Evolutionary conservation across 2,888 invertebrate species (phyloP).

Genomic region (Thymelicus sylvestris): DNA sequence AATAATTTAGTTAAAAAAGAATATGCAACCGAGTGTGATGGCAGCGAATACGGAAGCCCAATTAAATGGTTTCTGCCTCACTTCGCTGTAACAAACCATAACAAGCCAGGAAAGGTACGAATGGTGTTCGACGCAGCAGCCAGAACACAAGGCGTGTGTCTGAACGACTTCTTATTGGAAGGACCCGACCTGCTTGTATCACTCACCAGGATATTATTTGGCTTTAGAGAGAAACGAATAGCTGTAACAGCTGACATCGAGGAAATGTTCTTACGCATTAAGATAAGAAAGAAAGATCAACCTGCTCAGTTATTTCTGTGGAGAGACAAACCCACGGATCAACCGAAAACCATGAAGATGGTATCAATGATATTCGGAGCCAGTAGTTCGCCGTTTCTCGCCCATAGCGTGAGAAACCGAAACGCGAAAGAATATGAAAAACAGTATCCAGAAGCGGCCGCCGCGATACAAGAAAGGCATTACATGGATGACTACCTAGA

Average conservation of each 20-base stretch:
- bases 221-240: slow-evolving; percentile 39
- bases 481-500: no score
- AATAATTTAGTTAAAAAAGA: no score
- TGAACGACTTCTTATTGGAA: no score
- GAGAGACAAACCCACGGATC: not conserved
- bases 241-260: slow-evolving; percentile 44
- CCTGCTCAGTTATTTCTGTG: slow-evolving; percentile 29
- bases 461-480: no score
- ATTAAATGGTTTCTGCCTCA: slow-evolving; percentile 39
- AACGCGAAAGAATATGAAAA: no score
- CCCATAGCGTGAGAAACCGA: no score
- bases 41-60: not conserved
- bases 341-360: not conserved
- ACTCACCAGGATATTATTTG: slow-evolving; percentile 42
- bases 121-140: slow-evolving; percentile 42
- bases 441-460: no score
- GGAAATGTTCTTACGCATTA: slow-evolving; percentile 44
- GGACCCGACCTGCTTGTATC: slow-evolving; percentile 44
- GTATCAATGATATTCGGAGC: no score
- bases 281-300: slow-evolving; percentile 35
- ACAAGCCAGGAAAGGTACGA: slow-evolving; percentile 41
- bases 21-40: slow-evolving; percentile 21
- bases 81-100: slow-evolving; percentile 40
- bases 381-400: no score
- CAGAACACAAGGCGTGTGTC: no score